These are phyloP conservation scores for Leucoraja erinaceus DNA, from an alignment of 2,113 vertebrate genomes.

Conservation along the genomic window DNA sequence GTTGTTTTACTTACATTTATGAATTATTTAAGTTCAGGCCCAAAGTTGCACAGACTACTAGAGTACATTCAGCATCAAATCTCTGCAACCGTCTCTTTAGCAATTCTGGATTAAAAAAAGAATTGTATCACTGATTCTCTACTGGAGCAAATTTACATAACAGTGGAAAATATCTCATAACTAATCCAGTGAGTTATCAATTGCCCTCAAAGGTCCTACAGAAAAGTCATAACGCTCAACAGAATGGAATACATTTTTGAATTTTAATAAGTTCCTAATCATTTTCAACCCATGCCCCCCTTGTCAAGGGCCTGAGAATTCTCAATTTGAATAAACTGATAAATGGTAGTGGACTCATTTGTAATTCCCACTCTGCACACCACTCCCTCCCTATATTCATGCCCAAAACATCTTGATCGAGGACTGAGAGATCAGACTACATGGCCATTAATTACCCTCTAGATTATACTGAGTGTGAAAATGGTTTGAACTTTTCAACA, in stretches of 20 bases:
- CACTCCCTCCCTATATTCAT: background rate
- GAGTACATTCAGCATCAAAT: background rate
- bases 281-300: background rate
- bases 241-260: background rate
- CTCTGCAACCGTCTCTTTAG: background rate
- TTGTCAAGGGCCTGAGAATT: background rate
- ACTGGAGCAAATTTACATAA: background rate
- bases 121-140: background rate
- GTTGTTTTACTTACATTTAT: no score
- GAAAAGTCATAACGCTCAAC: background rate
- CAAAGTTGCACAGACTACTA: background rate
- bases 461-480: background rate
- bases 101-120: background rate
- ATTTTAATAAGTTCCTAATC: background rate
- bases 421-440: background rate
- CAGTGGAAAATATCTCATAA: background rate
- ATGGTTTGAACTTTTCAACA: background rate
- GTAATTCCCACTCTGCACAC: background rate
- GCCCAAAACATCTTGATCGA: no score
- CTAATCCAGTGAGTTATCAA: background rate
- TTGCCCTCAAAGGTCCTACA: background rate
- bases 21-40: background rate
- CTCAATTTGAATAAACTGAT: background rate
- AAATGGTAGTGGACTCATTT: background rate
- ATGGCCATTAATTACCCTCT: background rate